These are phyloP conservation scores for Nesospiza acunhae DNA, from an alignment of 2,113 vertebrate species.

Conservation along the genomic window DNA sequence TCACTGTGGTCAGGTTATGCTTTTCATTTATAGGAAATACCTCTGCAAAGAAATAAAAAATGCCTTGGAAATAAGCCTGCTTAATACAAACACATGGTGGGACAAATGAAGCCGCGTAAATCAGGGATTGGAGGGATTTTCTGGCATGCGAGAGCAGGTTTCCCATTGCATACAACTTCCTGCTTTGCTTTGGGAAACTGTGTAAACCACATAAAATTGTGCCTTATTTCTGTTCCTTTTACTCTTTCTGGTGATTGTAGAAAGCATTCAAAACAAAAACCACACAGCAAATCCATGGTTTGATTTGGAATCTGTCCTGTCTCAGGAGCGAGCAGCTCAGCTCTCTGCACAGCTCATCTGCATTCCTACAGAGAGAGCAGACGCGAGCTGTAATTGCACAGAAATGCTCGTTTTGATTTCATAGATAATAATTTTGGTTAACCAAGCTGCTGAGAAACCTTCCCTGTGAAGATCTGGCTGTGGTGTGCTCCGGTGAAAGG, in stretches of 20 bases:
- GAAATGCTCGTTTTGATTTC: not conserved
- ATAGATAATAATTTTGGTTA: not conserved
- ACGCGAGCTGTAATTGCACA: not conserved
- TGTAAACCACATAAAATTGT: not conserved
- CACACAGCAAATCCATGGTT: not conserved
- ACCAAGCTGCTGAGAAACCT: rapidly evolving
- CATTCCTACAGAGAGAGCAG: not conserved
- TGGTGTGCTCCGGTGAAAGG: not conserved
- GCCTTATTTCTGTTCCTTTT: not conserved
- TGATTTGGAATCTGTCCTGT: not conserved
- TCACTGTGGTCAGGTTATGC: not conserved
- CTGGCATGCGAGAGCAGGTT: rapidly evolving
- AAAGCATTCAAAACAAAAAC: not conserved
- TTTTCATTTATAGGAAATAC: not conserved
- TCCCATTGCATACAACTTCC: not conserved
- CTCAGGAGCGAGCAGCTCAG: not conserved
- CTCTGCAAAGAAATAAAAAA: not conserved
- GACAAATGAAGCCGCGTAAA: not conserved
- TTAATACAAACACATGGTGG: not conserved
- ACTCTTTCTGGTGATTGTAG: not conserved
- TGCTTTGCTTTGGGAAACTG: not conserved
- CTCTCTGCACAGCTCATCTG: not conserved
- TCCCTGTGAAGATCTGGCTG: not conserved
- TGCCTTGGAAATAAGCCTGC: not conserved
- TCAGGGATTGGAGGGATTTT: not conserved